Conservation (phyloP, 1,140 invertebrate species). For the Sogatella furcifera region DNA sequence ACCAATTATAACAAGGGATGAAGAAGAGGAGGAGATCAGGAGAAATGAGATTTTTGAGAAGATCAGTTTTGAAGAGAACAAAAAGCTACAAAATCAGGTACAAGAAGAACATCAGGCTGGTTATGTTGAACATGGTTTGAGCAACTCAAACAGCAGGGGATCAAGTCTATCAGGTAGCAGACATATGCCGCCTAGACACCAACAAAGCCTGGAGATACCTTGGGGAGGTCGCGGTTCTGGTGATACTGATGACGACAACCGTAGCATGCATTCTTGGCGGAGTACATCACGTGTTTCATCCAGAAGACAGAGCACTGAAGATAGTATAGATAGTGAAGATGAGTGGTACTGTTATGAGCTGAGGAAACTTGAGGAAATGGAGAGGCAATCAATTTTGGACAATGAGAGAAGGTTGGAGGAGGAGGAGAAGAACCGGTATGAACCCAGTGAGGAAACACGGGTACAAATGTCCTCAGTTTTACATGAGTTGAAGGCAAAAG, state of each 20-base stretch:
- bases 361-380: constrained; percentile 74
- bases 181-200: constrained; percentile 49
- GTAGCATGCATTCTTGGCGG: constrained; percentile 74
- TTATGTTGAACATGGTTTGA: constrained; percentile 1
- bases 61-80: constrained; percentile 21
- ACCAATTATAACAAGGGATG: constrained; percentile 20
- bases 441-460: constrained; percentile 58
- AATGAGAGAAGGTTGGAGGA: constrained; percentile 38
- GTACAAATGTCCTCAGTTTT: constrained; percentile 66
- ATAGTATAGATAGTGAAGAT: constrained; percentile 86
- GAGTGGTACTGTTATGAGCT: constrained; percentile 88
- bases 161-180: neutral
- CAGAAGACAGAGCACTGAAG: constrained; percentile 79
- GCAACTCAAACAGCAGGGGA: neutral
- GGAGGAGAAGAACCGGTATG: constrained; percentile 26
- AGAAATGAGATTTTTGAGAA: constrained; percentile 24
- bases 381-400: constrained; percentile 57
- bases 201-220: constrained; percentile 71
- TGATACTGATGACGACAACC: constrained; percentile 62
- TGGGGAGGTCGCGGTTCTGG: constrained; percentile 40
- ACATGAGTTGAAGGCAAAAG: constrained; percentile 56
- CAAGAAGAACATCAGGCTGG: constrained; percentile 14
- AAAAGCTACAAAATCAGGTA: constrained; percentile 6
- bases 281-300: constrained; percentile 79
- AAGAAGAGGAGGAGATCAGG: constrained; percentile 22